A percentile compares a stretch with the other conserved stretches of the same genome.
phyloP scores from a whole-genome alignment of 2,797 vertebrate species.

The Phataginus tetradactyla region DNA sequence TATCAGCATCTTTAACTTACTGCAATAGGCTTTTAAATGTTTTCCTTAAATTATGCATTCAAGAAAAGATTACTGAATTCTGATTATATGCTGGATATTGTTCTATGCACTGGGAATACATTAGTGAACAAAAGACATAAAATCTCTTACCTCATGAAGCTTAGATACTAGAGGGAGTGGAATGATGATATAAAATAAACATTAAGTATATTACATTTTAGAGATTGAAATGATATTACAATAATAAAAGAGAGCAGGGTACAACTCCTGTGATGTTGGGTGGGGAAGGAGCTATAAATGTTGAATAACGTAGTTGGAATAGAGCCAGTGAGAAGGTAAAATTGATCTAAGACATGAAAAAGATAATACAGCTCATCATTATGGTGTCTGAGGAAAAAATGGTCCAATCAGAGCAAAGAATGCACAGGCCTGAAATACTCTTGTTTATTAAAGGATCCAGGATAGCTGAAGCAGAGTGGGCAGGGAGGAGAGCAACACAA shows the following conservation, averaged over 20 bases:
- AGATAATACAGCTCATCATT: background rate
- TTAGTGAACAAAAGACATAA: background rate
- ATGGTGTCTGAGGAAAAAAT: background rate
- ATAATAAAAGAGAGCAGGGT: background rate
- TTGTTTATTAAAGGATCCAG: background rate
- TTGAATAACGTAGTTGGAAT: background rate
- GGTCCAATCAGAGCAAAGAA: background rate
- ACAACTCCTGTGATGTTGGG: background rate
- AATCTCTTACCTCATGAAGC: background rate
- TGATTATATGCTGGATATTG: background rate
- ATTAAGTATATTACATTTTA: background rate
- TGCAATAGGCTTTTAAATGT: background rate
- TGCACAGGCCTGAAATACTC: background rate
- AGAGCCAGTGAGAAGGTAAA: background rate
- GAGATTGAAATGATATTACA: conserved; percentile 18
- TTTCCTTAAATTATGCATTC: background rate
- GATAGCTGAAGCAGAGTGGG: background rate
- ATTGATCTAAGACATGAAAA: background rate
- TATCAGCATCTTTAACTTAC: background rate
- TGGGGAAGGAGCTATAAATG: background rate
- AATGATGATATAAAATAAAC: background rate
- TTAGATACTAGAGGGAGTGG: background rate
- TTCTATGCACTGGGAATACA: background rate
- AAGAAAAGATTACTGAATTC: background rate
- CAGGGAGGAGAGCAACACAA: background rate